Conservation (phyloP, 1,140 invertebrate genomes). For the Heliconius himera region DNA sequence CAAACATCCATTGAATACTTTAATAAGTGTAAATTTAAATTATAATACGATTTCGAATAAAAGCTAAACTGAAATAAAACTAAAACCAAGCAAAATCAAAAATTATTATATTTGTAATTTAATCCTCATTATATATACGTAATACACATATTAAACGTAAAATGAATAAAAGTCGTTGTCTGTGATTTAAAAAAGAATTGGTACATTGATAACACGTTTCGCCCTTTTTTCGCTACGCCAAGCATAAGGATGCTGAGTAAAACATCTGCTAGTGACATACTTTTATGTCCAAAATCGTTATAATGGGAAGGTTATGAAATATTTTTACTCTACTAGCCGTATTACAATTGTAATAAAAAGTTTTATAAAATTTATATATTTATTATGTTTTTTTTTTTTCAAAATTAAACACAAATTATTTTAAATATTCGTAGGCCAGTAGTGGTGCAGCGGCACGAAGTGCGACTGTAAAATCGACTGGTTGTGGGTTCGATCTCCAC, state of each 20-base stretch:
- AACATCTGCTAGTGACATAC: slow-evolving; percentile 12
- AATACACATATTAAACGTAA: not conserved
- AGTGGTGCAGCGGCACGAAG: too few relatives aligned
- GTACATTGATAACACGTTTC: slow-evolving; percentile 10
- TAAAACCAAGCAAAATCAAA: too few relatives aligned
- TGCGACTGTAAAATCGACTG: too few relatives aligned
- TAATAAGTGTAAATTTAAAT: not conserved
- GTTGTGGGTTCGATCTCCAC: too few relatives aligned
- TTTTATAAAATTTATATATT: not conserved
- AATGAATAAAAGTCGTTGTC: slow-evolving; percentile 6
- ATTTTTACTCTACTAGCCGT: slow-evolving; percentile 2
- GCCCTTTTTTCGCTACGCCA: slow-evolving; percentile 9
- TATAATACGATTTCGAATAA: not conserved
- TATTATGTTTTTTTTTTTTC: too few relatives aligned
- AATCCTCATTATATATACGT: too few relatives aligned
- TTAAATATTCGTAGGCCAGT: too few relatives aligned
- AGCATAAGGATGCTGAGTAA: slow-evolving; percentile 10
- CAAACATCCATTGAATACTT: too few relatives aligned
- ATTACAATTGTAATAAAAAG: not conserved
- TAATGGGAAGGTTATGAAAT: slow-evolving; percentile 6
- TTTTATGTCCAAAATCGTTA: slow-evolving; percentile 10
- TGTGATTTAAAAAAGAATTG: slow-evolving; percentile 14
- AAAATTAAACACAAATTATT: not conserved
- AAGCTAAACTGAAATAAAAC: too few relatives aligned
- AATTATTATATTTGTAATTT: too few relatives aligned